Evolutionary conservation across 2,797 vertebrate genomes (phyloP).

Genomic region (Muscicapa comitata): DNA sequence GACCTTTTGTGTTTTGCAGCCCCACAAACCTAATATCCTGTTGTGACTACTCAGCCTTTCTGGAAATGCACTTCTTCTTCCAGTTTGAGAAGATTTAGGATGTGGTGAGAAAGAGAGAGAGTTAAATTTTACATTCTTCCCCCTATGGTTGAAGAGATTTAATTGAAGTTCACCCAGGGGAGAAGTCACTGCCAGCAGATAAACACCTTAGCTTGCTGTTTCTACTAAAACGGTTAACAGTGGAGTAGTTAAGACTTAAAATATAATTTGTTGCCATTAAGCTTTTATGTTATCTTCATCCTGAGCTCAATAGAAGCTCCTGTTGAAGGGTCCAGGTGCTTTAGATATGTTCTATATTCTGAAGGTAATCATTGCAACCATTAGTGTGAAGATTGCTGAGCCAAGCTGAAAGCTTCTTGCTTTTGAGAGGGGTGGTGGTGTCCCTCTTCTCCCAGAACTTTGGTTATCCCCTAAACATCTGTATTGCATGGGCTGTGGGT

Average conservation of each 20-base stretch:
- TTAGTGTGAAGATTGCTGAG: neutral
- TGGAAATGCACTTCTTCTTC: slow-evolving; percentile 11
- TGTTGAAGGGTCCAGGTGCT: neutral
- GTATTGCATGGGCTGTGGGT: neutral
- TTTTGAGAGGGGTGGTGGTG: neutral
- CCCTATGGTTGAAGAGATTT: slow-evolving; percentile 7
- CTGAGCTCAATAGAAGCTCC: neutral
- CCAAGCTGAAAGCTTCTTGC: neutral
- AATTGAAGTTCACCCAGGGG: slow-evolving; percentile 34
- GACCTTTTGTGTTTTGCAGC: slow-evolving; percentile 13
- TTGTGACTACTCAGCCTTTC: slow-evolving; percentile 29
- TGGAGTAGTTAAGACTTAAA: slow-evolving; percentile 44
- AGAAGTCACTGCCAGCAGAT: slow-evolving; percentile 26
- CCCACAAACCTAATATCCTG: neutral
- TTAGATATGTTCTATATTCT: neutral
- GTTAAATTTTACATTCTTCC: slow-evolving; percentile 8
- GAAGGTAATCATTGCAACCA: neutral
- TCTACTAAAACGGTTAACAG: slow-evolving; percentile 30
- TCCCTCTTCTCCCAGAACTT: neutral
- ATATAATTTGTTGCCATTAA: slow-evolving; percentile 48
- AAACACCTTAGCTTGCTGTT: slow-evolving; percentile 59
- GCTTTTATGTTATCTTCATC: slow-evolving; percentile 29
- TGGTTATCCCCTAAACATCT: neutral
- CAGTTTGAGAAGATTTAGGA: slow-evolving; percentile 38
- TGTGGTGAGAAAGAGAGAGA: neutral